Conservation (phyloP, 2,797 vertebrate genomes). For the Lepilemur ruficaudatus region DNA sequence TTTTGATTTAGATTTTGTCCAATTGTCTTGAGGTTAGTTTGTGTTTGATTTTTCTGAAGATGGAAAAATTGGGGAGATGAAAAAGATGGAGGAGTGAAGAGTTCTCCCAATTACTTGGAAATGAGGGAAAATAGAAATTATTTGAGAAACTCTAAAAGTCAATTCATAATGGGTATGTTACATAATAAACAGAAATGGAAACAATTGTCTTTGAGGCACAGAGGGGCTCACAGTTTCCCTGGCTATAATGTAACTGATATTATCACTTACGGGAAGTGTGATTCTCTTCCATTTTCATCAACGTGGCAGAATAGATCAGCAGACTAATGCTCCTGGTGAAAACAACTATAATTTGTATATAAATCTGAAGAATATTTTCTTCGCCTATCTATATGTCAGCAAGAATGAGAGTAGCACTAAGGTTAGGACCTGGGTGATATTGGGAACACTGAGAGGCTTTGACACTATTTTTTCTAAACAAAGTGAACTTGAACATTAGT, state of each 20-base stretch:
- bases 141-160: neutral
- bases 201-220: neutral
- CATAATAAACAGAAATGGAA: neutral
- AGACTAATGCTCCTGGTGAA: neutral
- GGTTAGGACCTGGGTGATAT: neutral
- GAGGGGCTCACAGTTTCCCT: neutral
- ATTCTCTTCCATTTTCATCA: neutral
- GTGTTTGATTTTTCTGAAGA: neutral
- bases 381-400: neutral
- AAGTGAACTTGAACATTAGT: neutral
- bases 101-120: neutral
- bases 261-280: neutral
- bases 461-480: neutral
- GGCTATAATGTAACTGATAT: neutral
- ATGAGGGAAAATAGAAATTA: neutral
- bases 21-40: neutral
- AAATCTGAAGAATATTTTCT: neutral
- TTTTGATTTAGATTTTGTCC: neutral
- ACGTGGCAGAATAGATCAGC: neutral
- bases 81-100: neutral
- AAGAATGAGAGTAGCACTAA: neutral
- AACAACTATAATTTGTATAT: neutral
- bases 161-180: neutral
- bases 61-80: neutral
- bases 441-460: neutral